These are phyloP conservation scores for Amblyopsis hoosieri DNA, from an alignment of 2,797 vertebrate genomes.

Conservation along the genomic window DNA sequence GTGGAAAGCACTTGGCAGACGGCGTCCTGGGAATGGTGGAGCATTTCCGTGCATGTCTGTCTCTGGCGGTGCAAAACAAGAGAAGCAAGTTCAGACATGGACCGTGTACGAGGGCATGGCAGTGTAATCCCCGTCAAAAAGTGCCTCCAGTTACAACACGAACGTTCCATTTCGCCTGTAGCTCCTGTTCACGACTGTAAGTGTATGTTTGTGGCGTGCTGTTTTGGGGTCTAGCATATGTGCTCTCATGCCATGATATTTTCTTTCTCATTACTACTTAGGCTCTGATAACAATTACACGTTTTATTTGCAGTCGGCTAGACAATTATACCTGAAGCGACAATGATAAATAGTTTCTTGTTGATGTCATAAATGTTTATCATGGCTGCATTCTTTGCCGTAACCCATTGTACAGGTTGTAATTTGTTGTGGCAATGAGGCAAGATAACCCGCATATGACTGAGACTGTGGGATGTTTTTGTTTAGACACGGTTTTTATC, in stretches of 20 bases:
- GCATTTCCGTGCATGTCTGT: slow-evolving; percentile 50
- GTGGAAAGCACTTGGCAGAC: slow-evolving; percentile 49
- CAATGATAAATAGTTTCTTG: not conserved
- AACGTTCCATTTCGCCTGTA: slow-evolving; percentile 9
- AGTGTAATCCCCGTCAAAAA: slow-evolving; percentile 48
- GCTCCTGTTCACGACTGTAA: slow-evolving; percentile 1
- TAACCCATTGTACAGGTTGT: not conserved
- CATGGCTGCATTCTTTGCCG: not conserved
- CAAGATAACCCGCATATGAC: slow-evolving; percentile 19
- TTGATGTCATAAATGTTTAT: not conserved
- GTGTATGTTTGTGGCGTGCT: not conserved
- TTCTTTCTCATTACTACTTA: not conserved
- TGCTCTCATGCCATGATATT: not conserved
- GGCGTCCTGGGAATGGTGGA: slow-evolving; percentile 33
- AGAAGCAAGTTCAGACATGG: slow-evolving; percentile 69
- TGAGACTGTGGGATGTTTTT: not conserved
- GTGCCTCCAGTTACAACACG: slow-evolving; percentile 17
- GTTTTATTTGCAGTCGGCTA: not conserved
- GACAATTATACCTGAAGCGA: not conserved
- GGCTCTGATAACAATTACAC: not conserved
- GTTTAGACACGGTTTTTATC: no score
- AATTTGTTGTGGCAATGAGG: slow-evolving; percentile 12
- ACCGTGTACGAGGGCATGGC: slow-evolving; percentile 31
- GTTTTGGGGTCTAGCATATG: slow-evolving; percentile 1
- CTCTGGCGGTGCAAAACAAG: slow-evolving; percentile 54